Percentiles rank a stretch among this genome's conserved stretches.
These are phyloP conservation scores for Leptopilina boulardi DNA, from an alignment of 1,140 invertebrate genomes.

Conservation along the genomic window DNA sequence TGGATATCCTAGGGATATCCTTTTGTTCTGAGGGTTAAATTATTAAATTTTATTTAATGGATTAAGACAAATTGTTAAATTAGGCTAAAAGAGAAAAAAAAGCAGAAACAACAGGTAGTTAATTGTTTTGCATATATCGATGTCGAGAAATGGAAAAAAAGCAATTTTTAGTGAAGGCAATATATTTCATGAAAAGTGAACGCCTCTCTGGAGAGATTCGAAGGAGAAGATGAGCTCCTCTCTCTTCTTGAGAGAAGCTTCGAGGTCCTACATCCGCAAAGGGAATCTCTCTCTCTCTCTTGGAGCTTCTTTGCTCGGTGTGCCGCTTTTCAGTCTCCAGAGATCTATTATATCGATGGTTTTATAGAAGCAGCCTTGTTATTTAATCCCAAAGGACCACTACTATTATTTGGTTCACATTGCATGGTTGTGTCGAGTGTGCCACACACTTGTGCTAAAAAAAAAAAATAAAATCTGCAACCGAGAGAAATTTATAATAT, in stretches of 20 bases:
- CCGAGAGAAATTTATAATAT: neutral
- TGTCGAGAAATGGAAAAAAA: neutral
- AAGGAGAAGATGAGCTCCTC: neutral
- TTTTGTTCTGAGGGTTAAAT: too few relatives aligned
- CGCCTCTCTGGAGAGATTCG: neutral
- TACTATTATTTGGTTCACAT: slow-evolving; percentile 12
- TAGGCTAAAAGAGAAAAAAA: too few relatives aligned
- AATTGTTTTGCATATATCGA: neutral
- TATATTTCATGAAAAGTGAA: slow-evolving; percentile 22
- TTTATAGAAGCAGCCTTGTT: slow-evolving; percentile 29
- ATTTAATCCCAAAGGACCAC: neutral
- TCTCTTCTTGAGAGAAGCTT: slow-evolving; percentile 7
- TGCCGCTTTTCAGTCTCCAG: neutral
- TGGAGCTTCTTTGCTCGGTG: slow-evolving; percentile 16
- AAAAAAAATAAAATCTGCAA: neutral
- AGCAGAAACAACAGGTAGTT: neutral
- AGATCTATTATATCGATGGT: slow-evolving; percentile 30
- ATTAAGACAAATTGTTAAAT: too few relatives aligned
- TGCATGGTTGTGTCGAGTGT: neutral
- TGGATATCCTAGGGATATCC: too few relatives aligned
- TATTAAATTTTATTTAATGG: too few relatives aligned
- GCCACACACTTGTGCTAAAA: neutral
- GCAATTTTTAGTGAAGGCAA: neutral
- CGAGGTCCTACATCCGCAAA: slow-evolving; percentile 16
- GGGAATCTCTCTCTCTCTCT: slow-evolving; percentile 13